These are phyloP conservation scores for Malurus alboscapulatus DNA, from an alignment of 2,113 vertebrate genomes.

Conservation along the genomic window DNA sequence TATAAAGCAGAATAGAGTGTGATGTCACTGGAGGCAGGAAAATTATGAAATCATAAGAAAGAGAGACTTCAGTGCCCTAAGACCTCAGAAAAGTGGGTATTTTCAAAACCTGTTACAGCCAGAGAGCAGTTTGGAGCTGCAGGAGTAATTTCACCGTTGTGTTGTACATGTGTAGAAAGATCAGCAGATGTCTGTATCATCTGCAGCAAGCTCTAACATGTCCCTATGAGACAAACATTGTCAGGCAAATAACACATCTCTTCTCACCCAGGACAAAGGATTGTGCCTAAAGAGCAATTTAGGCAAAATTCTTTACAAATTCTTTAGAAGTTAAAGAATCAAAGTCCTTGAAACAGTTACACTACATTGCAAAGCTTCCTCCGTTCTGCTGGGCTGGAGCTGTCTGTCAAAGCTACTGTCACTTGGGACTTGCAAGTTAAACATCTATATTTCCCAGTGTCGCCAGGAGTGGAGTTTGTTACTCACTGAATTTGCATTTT, in stretches of 20 bases:
- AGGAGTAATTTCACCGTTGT: not conserved
- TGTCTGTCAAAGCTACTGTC: not conserved
- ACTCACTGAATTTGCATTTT: slow-evolving; percentile 23
- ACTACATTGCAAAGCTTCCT: not conserved
- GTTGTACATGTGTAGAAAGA: not conserved
- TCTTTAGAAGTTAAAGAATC: not conserved
- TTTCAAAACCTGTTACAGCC: not conserved
- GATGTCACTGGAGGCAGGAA: not conserved
- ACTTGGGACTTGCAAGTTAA: not conserved
- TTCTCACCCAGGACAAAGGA: not conserved
- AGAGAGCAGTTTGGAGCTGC: not conserved
- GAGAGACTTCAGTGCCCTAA: not conserved
- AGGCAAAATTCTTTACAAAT: not conserved
- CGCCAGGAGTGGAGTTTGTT: not conserved
- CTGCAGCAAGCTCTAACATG: not conserved
- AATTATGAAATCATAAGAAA: not conserved
- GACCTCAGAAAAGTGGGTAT: not conserved
- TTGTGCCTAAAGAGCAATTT: not conserved
- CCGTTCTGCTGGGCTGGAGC: not conserved
- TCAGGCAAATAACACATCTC: not conserved
- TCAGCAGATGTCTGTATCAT: not conserved
- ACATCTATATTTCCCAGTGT: slow-evolving; percentile 36
- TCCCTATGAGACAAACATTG: not conserved
- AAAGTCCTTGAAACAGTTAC: not conserved
- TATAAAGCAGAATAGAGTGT: not conserved